Base-by-base conservation (phyloP, 2,888 invertebrate genomes). In the Apotomis betuletana region DNA sequence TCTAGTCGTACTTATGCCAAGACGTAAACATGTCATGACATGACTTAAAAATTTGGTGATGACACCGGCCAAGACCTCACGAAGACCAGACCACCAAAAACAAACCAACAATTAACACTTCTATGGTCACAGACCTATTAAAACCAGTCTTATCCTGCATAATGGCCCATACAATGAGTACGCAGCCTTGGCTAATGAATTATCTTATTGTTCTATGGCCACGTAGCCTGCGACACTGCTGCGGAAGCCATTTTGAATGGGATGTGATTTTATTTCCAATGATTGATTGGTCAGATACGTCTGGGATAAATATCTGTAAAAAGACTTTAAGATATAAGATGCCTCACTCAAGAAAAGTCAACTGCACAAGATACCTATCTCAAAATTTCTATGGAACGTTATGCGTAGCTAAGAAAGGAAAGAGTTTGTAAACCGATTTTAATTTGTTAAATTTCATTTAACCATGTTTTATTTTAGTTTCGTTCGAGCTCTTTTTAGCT, bases 181-280 rank as follows among this genome's bases (percentile, higher is more conserved):
- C 79, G 74, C 69, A 82, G 76, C 91, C 90, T 91, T 90, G 87
- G 78, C 81, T 85, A 86, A 88, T 88, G 85, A 87, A 90, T 90
- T 88, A 88, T 87, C 87, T 83, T 80, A 90, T 91, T 91, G 90
- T 91, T 83, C 80, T 78, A 78, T 78, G 79, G 12, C 57, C 41
- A 41, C 89, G 84, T 88, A 82, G 85, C 87, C 82, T 78, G 74
- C 75, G 68, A 75, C 79, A 80, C 78, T 80, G 75, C 77, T 83
- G 81, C 78, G 65, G 72, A 75, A 68, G 83, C 78, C 85, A 83
- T 86, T 83, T 85, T 85, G 79, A 75, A 71, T 74, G 61, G 69
- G 70, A 77, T 62, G 77, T 77, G 79, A 84, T 84, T 81, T 81
- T 79, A 79, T 61, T 64, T 61, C 15, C 36, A 73, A 55, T 59